A percentile compares a stretch with the other conserved stretches of the same genome.
Evolutionary conservation across 2,113 vertebrate species (phyloP).

Genomic region (Vulpes vulpes): DNA sequence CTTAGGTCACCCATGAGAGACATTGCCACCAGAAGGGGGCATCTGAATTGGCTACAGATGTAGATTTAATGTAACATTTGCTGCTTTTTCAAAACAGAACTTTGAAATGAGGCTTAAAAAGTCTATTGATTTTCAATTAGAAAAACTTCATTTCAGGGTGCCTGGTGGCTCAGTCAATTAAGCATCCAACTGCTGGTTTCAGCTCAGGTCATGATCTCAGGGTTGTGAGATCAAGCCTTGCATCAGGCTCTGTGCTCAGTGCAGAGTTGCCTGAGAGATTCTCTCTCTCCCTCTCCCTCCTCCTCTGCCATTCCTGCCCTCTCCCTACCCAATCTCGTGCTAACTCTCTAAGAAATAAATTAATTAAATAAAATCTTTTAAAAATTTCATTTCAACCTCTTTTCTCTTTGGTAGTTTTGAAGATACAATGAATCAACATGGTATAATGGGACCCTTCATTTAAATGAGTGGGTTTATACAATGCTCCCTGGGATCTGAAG

Average conservation of each 20-base stretch:
- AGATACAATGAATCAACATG: background rate
- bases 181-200: background rate
- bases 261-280: background rate
- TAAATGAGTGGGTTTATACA: background rate
- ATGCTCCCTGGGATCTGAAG: background rate
- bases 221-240: background rate
- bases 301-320: too few relatives aligned
- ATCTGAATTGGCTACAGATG: background rate
- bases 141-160: background rate
- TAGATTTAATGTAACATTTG: background rate
- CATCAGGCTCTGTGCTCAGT: background rate
- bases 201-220: background rate
- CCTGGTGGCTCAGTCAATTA: background rate
- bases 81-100: slow-evolving; percentile 8
- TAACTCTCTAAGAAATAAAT: background rate
- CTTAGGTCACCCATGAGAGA: background rate
- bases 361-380: background rate
- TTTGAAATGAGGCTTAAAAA: slow-evolving; percentile 28
- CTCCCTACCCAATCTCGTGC: background rate
- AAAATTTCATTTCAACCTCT: background rate
- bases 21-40: background rate
- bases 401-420: background rate
- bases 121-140: background rate
- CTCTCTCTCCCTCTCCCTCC: background rate
- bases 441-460: background rate